These are phyloP conservation scores for Notothenia rossii DNA, from an alignment of 2,113 vertebrate species.

Conservation along the genomic window DNA sequence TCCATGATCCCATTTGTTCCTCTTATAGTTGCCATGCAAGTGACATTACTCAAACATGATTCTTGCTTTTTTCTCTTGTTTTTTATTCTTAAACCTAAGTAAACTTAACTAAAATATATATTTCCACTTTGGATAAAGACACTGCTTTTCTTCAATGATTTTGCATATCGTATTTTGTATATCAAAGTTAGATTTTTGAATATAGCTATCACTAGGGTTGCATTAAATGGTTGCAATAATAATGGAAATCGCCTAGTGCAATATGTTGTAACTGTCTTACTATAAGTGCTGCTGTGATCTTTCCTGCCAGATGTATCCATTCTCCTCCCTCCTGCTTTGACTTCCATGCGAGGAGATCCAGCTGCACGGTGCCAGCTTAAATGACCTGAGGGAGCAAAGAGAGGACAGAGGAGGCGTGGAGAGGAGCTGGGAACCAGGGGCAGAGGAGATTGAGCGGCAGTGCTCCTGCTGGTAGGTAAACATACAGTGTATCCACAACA, in stretches of 20 bases:
- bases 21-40: neutral
- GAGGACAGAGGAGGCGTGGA: constrained; percentile 26
- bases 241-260: neutral
- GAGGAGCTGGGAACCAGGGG: constrained; percentile 16
- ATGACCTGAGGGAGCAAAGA: constrained; percentile 50
- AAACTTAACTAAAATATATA: neutral
- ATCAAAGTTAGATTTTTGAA: too few species aligned
- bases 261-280: neutral
- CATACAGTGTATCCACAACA: constrained; percentile 44
- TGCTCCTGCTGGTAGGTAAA: constrained; percentile 63
- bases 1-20: neutral
- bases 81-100: neutral
- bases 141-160: neutral
- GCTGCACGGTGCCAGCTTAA: constrained; percentile 31
- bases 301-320: constrained; percentile 12
- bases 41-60: neutral
- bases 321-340: neutral
- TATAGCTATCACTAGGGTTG: neutral
- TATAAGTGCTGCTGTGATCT: constrained; percentile 27
- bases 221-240: neutral
- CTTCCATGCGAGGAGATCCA: constrained; percentile 31
- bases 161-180: neutral
- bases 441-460: constrained; percentile 50
- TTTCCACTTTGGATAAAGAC: neutral
- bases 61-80: neutral